These are phyloP conservation scores for Cheilosia scutellata DNA, from an alignment of 2,888 invertebrate genomes.

Conservation along the genomic window DNA sequence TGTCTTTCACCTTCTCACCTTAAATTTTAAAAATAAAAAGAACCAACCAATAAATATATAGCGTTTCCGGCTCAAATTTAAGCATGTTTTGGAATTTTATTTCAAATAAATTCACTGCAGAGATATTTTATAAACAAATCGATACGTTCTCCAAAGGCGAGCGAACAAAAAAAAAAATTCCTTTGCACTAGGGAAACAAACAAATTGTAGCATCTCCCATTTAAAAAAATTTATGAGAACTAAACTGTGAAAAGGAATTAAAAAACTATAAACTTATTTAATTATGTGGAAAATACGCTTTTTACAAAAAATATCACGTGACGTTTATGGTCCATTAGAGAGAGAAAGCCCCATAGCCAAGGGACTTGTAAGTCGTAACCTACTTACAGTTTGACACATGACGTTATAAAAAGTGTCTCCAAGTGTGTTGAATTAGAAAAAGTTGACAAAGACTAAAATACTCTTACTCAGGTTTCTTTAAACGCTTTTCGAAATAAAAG, in stretches of 20 bases:
- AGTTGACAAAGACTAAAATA: neutral
- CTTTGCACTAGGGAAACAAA: slow-evolving; percentile 14
- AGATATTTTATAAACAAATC: slow-evolving; percentile 47
- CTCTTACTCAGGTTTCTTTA: neutral
- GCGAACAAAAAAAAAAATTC: neutral
- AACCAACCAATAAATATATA: slow-evolving; percentile 39
- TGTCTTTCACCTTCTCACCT: slow-evolving; percentile 64
- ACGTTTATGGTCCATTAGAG: slow-evolving; percentile 39
- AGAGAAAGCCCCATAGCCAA: neutral
- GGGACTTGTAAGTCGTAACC: slow-evolving; percentile 5
- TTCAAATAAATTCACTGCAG: slow-evolving; percentile 52
- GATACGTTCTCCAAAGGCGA: slow-evolving; percentile 22
- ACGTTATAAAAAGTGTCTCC: neutral
- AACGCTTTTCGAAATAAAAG: neutral
- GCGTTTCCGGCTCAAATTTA: slow-evolving; percentile 61
- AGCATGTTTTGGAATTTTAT: slow-evolving; percentile 59
- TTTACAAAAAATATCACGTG: slow-evolving; percentile 12
- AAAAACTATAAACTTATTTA: slow-evolving; percentile 55
- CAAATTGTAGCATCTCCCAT: neutral
- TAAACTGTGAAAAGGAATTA: slow-evolving; percentile 26
- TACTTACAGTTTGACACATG: slow-evolving; percentile 16
- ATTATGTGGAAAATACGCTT: slow-evolving; percentile 15
- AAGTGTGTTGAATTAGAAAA: neutral
- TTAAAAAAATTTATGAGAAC: neutral
- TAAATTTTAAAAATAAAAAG: slow-evolving; percentile 63